phyloP scores from a whole-genome alignment of 2,888 invertebrate genomes.

The Alsophila aescularia region DNA sequence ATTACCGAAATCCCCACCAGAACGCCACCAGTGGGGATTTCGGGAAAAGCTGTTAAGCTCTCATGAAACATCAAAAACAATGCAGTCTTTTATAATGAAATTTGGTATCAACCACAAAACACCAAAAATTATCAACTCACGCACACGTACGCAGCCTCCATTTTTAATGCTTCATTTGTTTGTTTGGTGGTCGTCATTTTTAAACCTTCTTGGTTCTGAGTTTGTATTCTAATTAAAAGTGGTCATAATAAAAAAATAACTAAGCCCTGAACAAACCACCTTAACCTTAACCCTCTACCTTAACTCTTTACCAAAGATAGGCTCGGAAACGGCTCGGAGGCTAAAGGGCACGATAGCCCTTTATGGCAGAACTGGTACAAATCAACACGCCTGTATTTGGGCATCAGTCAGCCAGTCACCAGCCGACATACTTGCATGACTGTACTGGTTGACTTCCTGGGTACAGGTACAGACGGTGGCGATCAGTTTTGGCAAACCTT shows the following conservation, averaged over 20 bases:
- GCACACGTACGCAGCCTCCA: too few species aligned
- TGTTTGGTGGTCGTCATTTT: too few species aligned
- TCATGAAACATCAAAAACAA: too few species aligned
- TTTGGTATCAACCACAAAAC: too few species aligned
- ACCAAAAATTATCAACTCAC: too few species aligned
- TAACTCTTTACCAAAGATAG: not conserved
- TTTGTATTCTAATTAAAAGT: too few species aligned
- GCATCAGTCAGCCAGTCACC: not conserved
- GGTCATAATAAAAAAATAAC: not conserved
- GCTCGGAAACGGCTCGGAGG: not conserved
- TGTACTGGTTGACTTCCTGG: constrained; percentile 5
- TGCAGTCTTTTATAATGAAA: too few species aligned
- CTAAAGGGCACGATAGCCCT: constrained; percentile 5
- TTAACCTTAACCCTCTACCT: constrained; percentile 7
- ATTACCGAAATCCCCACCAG: too few species aligned
- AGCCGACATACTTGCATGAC: not conserved
- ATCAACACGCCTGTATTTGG: constrained; percentile 8
- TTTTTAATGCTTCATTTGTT: too few species aligned
- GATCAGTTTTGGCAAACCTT: not conserved
- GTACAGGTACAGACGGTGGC: not conserved
- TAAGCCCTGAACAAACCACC: not conserved
- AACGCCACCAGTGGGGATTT: too few species aligned
- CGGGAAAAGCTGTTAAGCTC: too few species aligned
- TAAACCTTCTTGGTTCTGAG: too few species aligned
- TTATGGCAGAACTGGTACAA: constrained; percentile 8